Percentiles rank a stretch among this genome's conserved stretches.
Conservation (phyloP, 1,140 invertebrate species). For the Euwallacea fornicatus region DNA sequence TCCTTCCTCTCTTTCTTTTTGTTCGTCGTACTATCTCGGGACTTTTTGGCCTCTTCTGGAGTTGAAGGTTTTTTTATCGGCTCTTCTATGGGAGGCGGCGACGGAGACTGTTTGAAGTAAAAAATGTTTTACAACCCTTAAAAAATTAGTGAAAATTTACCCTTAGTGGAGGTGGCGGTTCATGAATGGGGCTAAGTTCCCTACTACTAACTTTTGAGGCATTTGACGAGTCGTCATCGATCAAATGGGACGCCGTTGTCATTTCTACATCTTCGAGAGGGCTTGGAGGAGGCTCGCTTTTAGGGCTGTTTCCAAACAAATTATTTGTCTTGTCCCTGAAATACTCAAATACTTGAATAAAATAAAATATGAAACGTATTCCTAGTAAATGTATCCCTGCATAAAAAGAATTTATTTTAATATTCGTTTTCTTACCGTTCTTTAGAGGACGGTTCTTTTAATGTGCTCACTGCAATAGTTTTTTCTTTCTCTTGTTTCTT, state of each 20-base stretch:
- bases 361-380: no score
- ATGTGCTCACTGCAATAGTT: conserved; percentile 3
- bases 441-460: conserved; percentile 25
- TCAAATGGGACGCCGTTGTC: not conserved
- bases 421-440: conserved; percentile 13
- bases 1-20: conserved; percentile 41
- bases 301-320: conserved; percentile 42
- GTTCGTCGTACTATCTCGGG: not conserved
- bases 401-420: no score
- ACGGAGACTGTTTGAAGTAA: conserved; percentile 11
- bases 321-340: conserved; percentile 38
- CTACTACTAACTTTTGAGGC: conserved; percentile 38
- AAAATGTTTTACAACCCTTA: not conserved
- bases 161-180: conserved; percentile 4
- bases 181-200: conserved; percentile 21
- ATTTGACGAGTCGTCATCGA: conserved; percentile 39
- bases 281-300: conserved; percentile 32
- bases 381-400: no score
- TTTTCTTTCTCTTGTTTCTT: conserved; percentile 33
- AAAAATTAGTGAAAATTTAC: conserved; percentile 3
- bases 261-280: conserved; percentile 39
- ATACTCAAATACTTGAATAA: not conserved
- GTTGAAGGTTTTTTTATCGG: conserved; percentile 37
- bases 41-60: conserved; percentile 10
- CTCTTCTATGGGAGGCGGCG: conserved; percentile 1